Conservation (phyloP, 2,113 vertebrate genomes). For the Aegypius monachus region DNA sequence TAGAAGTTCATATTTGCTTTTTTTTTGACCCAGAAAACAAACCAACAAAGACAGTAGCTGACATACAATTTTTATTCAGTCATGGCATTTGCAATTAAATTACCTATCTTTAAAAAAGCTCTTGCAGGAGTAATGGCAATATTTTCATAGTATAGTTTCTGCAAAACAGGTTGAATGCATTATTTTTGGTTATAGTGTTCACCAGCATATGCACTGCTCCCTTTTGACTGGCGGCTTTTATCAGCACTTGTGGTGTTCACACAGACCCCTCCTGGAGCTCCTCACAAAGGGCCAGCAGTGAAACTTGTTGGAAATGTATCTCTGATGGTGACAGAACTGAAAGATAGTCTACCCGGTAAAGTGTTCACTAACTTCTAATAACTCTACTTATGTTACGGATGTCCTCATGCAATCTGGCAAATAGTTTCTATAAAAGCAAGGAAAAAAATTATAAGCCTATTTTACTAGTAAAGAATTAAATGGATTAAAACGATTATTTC, state of each 20-base stretch:
- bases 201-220: background rate
- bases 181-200: background rate
- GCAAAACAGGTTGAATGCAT: background rate
- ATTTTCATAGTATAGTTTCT: background rate
- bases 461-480: background rate
- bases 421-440: accelerated
- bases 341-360: background rate
- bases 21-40: background rate
- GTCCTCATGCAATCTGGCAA: background rate
- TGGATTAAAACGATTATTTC: background rate
- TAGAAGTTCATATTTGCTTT: background rate
- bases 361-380: background rate
- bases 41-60: background rate
- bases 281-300: background rate
- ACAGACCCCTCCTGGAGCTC: background rate
- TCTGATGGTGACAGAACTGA: background rate
- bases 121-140: background rate
- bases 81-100: background rate
- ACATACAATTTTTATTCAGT: background rate
- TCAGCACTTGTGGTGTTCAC: background rate
- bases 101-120: background rate
- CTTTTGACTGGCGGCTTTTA: background rate
- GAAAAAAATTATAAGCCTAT: background rate
- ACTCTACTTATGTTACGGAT: background rate
- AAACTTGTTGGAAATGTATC: background rate